phyloP scores from a whole-genome alignment of 1,140 invertebrate species.

The Drosophila watanabei region DNA sequence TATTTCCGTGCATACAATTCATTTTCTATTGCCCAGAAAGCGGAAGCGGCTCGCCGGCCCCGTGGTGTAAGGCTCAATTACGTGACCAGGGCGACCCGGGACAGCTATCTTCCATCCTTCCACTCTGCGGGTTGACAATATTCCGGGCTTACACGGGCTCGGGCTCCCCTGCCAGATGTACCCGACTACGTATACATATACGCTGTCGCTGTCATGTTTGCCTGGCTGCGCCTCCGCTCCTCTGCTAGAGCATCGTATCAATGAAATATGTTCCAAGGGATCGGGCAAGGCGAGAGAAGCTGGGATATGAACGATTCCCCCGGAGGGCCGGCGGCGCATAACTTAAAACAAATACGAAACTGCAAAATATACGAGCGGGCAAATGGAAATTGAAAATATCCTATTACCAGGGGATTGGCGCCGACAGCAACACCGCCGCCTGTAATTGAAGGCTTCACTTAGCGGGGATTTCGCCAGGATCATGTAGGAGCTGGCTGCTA shows the following conservation, averaged over 20 bases:
- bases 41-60: constrained; percentile 28
- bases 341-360: constrained; percentile 67
- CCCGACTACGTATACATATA: constrained; percentile 11
- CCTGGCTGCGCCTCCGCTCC: not conserved
- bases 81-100: constrained; percentile 44
- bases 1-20: constrained; percentile 74
- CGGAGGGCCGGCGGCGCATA: constrained; percentile 47
- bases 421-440: constrained; percentile 49
- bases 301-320: constrained; percentile 46
- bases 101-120: constrained; percentile 20
- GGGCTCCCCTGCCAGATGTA: constrained; percentile 31
- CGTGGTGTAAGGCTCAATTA: constrained; percentile 56
- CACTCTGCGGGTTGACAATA: constrained; percentile 28
- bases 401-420: constrained; percentile 69
- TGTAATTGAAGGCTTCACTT: constrained; percentile 67
- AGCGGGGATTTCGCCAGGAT: constrained; percentile 45
- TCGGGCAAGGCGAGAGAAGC: not conserved
- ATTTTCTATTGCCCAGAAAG: constrained; percentile 61
- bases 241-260: constrained; percentile 34
- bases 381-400: constrained; percentile 78
- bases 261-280: constrained; percentile 50
- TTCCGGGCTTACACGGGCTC: constrained; percentile 17
- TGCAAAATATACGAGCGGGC: constrained; percentile 56
- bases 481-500: constrained; percentile 8
- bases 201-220: constrained; percentile 24